Evolutionary conservation across 92 coral and sea anemone genomes (phyloP), one percentile per base, ranked within the genome.

Genomic region (Epizoanthus rinbou): DNA sequence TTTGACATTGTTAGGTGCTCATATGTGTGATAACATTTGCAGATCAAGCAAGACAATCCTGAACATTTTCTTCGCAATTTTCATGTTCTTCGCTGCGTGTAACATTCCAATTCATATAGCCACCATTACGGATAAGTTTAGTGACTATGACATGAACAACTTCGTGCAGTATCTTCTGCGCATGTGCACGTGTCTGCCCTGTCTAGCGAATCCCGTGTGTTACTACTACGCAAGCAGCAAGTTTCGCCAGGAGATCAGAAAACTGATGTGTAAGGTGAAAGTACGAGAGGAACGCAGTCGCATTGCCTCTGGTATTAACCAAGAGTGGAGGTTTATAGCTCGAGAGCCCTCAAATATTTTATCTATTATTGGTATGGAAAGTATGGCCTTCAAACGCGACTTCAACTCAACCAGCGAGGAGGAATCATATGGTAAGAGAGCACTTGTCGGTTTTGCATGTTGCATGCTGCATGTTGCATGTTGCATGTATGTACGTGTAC

Each of bases 221-320:
- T 78, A 78, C 22, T 78, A 78, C 82, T 78, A 78, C 71, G 71
- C 82, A 16, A 78, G 82, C 41, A 62, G 39, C 23, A 78, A 78
- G 13, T 78, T 78, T 24, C 82, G 82, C 21, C 39, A 78, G 23
- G 82, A 78, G 58, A 62, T 78, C 1, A 25, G 82, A 24, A 62
- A 62, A 18, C 56, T 78, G 10, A 39, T 78, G 6, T 78, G 82
- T 43, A 35, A 24, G 23, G 69, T 39, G 23, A 78, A 60, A 21
- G 82, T 39, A 33, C 43, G 82, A 13, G 13, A 62, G 47, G 82
- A 78, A 16, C 70, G 82, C 1, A 78, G 70, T 16, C 50, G 39
- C 25, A 33, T 62, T 37, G 82, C 57, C 35, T 78, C 82, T 3
- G 82, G 35, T n/a, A 78, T 62, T 22, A 76, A 76, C 21, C 82